A percentile compares a stretch with the other conserved stretches of the same genome.
Conservation (phyloP, 2,888 invertebrate genomes). For the Eueremaeus valkanovi region DNA sequence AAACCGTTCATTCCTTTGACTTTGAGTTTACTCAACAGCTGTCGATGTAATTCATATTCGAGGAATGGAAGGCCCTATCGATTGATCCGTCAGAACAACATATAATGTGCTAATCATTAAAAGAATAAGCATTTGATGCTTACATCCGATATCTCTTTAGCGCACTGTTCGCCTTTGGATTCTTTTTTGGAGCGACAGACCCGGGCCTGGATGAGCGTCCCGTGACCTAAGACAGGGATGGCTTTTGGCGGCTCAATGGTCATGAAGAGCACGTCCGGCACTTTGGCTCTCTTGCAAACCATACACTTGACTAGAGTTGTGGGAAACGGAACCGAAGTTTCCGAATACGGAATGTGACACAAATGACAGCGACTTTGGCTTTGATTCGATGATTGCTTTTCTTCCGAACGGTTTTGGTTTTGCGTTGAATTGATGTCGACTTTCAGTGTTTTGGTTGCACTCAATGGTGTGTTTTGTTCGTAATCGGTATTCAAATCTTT, state of each 20-base stretch:
- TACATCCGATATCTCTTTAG: conserved; percentile 79
- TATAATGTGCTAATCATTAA: conserved; percentile 18
- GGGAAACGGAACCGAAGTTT: conserved; percentile 66
- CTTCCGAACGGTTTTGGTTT: background rate
- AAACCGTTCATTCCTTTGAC: conserved; percentile 90
- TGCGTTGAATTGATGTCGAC: conserved; percentile 44
- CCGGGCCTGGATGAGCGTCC: conserved; percentile 55
- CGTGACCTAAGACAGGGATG: conserved; percentile 65
- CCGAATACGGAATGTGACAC: conserved; percentile 81
- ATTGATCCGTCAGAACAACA: conserved; percentile 37
- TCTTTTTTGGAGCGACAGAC: conserved; percentile 52
- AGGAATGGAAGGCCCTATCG: conserved; percentile 83
- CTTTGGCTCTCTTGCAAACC: conserved; percentile 70
- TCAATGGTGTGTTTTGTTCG: conserved; percentile 23
- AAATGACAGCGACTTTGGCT: conserved; percentile 55
- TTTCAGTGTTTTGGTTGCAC: conserved; percentile 43
- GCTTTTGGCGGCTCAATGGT: conserved; percentile 79
- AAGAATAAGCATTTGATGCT: conserved; percentile 43
- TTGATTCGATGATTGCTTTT: background rate
- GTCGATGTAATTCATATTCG: conserved; percentile 89
- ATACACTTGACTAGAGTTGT: conserved; percentile 69
- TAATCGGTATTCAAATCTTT: conserved; percentile 11
- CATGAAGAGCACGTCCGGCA: conserved; percentile 83
- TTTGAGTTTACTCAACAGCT: conserved; percentile 81
- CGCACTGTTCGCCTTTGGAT: conserved; percentile 50